phyloP scores from a whole-genome alignment of 2,888 invertebrate genomes.

The Chromoteleia sp. region DNA sequence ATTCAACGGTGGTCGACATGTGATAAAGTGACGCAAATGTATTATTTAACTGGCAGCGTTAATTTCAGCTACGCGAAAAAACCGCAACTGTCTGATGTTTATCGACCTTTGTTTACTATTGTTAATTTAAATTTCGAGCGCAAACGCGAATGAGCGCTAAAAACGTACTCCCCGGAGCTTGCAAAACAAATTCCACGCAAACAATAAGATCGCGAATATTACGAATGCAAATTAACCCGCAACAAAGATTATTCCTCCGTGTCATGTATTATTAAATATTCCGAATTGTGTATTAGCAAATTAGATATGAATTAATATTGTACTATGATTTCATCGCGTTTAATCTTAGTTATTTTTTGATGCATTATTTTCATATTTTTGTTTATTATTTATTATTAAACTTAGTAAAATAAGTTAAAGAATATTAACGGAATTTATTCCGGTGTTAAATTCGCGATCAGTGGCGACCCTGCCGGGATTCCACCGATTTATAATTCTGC shows the following conservation, averaged over 20 bases:
- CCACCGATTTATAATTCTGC: no score
- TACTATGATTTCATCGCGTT: no score
- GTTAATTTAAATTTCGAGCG: constrained; percentile 40
- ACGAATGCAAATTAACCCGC: constrained; percentile 14
- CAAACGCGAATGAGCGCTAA: not conserved
- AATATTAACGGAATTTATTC: no score
- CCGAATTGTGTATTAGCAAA: no score
- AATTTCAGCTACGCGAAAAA: constrained; percentile 7
- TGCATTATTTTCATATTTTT: no score
- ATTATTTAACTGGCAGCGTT: constrained; percentile 2
- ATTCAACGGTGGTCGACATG: constrained; percentile 8
- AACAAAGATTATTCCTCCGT: constrained; percentile 23
- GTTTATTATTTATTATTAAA: no score
- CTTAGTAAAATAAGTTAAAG: no score
- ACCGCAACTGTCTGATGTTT: not conserved
- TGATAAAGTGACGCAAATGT: constrained; percentile 14
- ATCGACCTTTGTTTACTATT: constrained; percentile 10
- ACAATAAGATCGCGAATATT: constrained; percentile 11
- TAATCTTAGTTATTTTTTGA: no score
- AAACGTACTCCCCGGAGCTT: constrained; percentile 1
- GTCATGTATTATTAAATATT: no score
- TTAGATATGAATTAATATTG: no score
- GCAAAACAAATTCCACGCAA: constrained; percentile 24
- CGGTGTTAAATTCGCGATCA: no score
- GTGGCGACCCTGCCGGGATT: no score